A percentile compares a stretch with the other conserved stretches of the same genome.
These are phyloP conservation scores for Gastrophryne carolinensis DNA, from an alignment of 2,797 vertebrate genomes.

Conservation along the genomic window DNA sequence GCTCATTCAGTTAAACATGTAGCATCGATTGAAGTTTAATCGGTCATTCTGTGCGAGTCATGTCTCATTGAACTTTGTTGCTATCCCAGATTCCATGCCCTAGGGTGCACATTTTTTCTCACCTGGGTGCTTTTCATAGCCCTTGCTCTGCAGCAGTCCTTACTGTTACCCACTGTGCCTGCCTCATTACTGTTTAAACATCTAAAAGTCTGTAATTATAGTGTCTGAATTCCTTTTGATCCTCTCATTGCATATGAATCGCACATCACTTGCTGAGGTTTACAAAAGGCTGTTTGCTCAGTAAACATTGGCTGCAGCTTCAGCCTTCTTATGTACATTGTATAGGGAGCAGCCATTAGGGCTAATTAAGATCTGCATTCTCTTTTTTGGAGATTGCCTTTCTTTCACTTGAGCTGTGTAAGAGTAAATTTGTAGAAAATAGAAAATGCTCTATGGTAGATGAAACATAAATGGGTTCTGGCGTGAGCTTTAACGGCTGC, in stretches of 20 bases:
- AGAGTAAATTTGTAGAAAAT: too few species aligned
- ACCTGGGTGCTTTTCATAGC: conserved; percentile 25
- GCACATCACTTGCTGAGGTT: conserved; percentile 8
- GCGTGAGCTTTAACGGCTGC: too few species aligned
- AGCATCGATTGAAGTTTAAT: too few species aligned
- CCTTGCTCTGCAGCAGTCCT: not conserved
- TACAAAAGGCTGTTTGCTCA: not conserved
- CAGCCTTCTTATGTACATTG: not conserved
- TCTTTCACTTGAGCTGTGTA: too few species aligned
- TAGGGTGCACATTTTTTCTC: conserved; percentile 29
- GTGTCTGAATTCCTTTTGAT: conserved; percentile 13
- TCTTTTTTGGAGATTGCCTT: too few species aligned
- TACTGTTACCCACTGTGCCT: conserved; percentile 35
- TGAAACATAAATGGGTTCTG: too few species aligned
- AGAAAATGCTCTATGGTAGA: too few species aligned
- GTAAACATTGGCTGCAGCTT: not conserved
- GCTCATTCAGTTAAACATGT: too few species aligned
- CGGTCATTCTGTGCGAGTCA: too few species aligned
- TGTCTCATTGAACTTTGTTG: conserved; percentile 13
- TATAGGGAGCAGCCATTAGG: too few species aligned
- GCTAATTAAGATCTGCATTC: not conserved
- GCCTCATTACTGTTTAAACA: conserved; percentile 24
- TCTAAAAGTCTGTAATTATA: conserved; percentile 15
- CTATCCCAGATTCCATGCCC: conserved; percentile 15
- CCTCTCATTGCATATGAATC: not conserved